Evolutionary conservation across 2,797 vertebrate species (phyloP), one percentile per base, ranked within the genome.

Genomic region (Tachyglossus aculeatus): DNA sequence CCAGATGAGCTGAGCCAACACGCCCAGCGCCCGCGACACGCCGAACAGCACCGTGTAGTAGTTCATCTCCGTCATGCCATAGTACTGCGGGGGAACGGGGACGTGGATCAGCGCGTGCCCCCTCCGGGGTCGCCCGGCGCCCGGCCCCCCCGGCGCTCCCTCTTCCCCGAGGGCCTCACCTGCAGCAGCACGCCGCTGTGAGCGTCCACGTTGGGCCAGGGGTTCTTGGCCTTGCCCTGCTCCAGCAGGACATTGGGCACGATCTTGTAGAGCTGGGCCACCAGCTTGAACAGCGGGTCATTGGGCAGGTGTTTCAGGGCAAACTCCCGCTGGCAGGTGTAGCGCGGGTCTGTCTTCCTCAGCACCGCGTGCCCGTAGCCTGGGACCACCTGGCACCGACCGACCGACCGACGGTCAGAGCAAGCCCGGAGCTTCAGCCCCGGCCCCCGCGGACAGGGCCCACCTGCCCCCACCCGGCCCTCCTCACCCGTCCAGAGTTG

Each of bases 211-310:
- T 99, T 99, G 88, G 98, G 98, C 98, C 97, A 99, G 37, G 97
- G 98, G 87, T 99, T 99, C 91, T 99, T 98, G 87, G 98, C 98
- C 82, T 99, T 99, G 61, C 98, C 98, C 89, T 99, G 98, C 84
- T 99, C 97, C 91, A 99, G 91, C 37, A 99, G 94, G 71, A 99
- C 95, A 3, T 95, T 94, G 86, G 97, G 98, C 7, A 99, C 98
- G 4, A 98, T 98, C 93, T 99, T 98, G 86, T 99, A 99, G 25
- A 99, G 95, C 80, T 98, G 98, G 0, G 97, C 92, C 36, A 98
- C 97, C 69, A 99, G 60, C 88, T 96, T 98, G 91, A 99, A 99
- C 91, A 98, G 89, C 37, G 97, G 95, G 83, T 99, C 97, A n/a
- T 93, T 91, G 70, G 98, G 98, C 61, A 99, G 94, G 86, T 98